Evolutionary conservation across 2,888 invertebrate species (phyloP), one percentile per base, ranked within the genome.

Genomic region (Deilephila porcellus): DNA sequence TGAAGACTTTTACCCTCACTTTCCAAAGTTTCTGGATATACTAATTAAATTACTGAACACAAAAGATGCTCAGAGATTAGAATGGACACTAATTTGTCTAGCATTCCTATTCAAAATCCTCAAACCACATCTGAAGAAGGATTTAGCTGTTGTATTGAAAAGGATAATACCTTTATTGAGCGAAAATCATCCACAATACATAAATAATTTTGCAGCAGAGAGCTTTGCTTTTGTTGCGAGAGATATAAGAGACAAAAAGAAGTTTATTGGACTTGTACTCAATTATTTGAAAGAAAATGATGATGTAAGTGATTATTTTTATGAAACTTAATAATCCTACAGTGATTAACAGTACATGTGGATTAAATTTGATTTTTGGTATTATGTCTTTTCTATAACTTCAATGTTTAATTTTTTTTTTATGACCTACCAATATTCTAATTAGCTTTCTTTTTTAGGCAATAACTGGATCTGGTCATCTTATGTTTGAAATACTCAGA

Each of bases 201-300:
- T 99, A 32, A 97, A 97, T 80, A 97, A 97, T 85, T 99, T 99
- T 96, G 98, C 99, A 5, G 98, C 98, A 0, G 99, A 99, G 92
- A 98, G 98, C 90, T 99, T 99, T 95, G 97, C 99, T 0, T 99
- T 98, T 95, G 97, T 99, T 1, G 97, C 98, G 4, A 95, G 99
- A 78, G 98, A 98, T 95, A 97, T 98, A 17, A 97, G 96, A 80
- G 97, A 98, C 82, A 97, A 97, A 82, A 95, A 96, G 52, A 96
- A 96, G 71, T 97, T 99, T 87, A 89, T 98, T 60, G 94, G 95
- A 67, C 94, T 97, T 64, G 90, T 98, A 60, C 90, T 98, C 59
- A 95, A 95, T 79, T 96, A 96, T 72, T 93, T 98, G 59, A 92
- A 96, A 78, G 94, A 93, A 19, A 96, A 96, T 86, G 95, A 96